phyloP scores from a whole-genome alignment of 2,797 vertebrate genomes.

The Acanthopagrus latus region DNA sequence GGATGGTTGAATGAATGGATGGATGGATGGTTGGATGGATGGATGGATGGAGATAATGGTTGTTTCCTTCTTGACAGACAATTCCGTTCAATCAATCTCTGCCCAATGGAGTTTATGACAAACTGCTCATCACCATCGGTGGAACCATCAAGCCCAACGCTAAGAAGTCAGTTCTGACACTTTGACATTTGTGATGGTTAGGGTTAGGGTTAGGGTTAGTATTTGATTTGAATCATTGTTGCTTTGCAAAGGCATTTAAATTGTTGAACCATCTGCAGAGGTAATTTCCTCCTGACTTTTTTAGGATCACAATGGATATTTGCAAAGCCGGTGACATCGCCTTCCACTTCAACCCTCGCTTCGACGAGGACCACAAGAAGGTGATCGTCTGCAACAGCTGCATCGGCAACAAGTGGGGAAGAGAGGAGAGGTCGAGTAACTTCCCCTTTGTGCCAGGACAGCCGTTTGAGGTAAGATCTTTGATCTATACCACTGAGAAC shows the following conservation, averaged over 20 bases:
- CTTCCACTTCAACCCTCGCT: conserved; percentile 78
- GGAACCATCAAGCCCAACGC: conserved; percentile 60
- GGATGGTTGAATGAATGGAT: too few relatives aligned
- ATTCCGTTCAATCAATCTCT: conserved; percentile 22
- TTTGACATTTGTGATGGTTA: too few relatives aligned
- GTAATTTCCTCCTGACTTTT: background rate
- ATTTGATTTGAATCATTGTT: too few relatives aligned
- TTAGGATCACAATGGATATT: conserved; percentile 68
- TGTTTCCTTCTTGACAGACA: conserved; percentile 31
- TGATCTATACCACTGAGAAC: background rate
- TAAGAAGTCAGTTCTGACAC: conserved; percentile 53
- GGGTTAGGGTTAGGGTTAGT: too few relatives aligned
- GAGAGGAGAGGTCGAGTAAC: conserved; percentile 43
- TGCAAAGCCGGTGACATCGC: background rate
- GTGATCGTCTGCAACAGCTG: conserved; percentile 67
- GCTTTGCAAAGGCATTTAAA: too few relatives aligned
- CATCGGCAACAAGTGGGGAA: conserved; percentile 46
- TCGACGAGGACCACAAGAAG: conserved; percentile 48
- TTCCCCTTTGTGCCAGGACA: conserved; percentile 65
- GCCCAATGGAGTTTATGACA: conserved; percentile 39
- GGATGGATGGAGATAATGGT: background rate
- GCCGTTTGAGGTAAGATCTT: conserved; percentile 58
- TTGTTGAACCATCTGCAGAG: too few relatives aligned
- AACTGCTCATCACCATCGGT: conserved; percentile 64
- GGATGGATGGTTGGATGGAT: background rate